These are phyloP conservation scores for Phylloscopus whistleri DNA, from an alignment of 2,113 vertebrate genomes.

Conservation along the genomic window DNA sequence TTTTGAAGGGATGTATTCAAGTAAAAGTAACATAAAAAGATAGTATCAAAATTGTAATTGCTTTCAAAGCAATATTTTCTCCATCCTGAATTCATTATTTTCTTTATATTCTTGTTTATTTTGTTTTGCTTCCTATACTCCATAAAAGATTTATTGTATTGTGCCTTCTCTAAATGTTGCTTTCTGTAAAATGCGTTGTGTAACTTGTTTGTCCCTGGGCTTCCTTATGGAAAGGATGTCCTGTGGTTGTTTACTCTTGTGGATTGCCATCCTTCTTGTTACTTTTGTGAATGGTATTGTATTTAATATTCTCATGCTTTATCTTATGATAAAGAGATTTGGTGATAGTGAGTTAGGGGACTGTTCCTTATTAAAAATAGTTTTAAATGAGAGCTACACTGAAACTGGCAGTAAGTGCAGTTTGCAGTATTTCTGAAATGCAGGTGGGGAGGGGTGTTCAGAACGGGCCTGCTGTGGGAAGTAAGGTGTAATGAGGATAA, in stretches of 20 bases:
- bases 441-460: not conserved
- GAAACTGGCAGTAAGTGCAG: not conserved
- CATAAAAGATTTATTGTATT: not conserved
- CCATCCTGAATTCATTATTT: not conserved
- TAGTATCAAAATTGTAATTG: not conserved
- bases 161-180: not conserved
- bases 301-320: not conserved
- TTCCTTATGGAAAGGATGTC: conserved; percentile 37
- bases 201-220: conserved; percentile 24
- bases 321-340: not conserved
- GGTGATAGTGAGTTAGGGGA: not conserved
- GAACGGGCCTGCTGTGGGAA: accelerated
- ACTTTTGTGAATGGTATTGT: not conserved
- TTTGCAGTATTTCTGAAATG: not conserved
- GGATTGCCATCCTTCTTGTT: not conserved
- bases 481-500: not conserved
- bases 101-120: not conserved
- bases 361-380: not conserved
- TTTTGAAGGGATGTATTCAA: not conserved
- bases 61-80: not conserved
- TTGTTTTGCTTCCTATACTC: not conserved
- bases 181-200: not conserved
- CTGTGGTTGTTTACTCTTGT: not conserved
- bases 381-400: not conserved
- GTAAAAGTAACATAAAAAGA: not conserved